phyloP scores from a whole-genome alignment of 2,888 invertebrate species.

The Noctua janthina region DNA sequence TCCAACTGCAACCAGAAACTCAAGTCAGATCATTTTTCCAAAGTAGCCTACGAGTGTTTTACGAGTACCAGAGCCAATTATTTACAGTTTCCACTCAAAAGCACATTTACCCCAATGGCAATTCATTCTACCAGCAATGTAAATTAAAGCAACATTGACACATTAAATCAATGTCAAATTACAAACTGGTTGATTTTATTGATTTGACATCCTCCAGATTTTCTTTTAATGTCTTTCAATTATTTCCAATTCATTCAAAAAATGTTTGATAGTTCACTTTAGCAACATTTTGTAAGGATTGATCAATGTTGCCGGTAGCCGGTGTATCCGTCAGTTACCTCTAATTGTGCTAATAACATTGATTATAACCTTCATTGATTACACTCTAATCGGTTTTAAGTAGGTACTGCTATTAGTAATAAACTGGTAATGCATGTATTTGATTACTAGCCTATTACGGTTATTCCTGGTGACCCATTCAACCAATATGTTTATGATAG shows the following conservation, averaged over 20 bases:
- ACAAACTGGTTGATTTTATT: conserved; percentile 21
- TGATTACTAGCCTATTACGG: neutral
- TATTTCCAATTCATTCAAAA: neutral
- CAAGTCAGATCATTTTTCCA: no score
- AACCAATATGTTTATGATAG: neutral
- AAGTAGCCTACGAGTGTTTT: no score
- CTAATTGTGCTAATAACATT: conserved; percentile 39
- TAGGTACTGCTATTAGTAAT: neutral
- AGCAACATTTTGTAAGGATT: neutral
- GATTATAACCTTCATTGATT: conserved; percentile 25
- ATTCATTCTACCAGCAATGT: neutral
- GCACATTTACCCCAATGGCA: neutral
- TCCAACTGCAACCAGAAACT: no score
- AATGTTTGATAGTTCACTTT: neutral
- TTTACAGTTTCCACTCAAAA: neutral
- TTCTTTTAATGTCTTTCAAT: neutral
- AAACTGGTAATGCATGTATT: neutral
- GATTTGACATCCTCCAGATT: conserved; percentile 22
- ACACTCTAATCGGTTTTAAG: conserved; percentile 14
- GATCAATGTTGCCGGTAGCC: neutral
- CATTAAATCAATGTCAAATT: conserved; percentile 14
- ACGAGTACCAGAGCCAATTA: neutral
- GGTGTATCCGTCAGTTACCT: conserved; percentile 32
- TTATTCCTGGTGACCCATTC: neutral
- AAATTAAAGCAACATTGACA: neutral